Base-by-base conservation (phyloP, 2,113 vertebrate species). In the Passer montanus region DNA sequence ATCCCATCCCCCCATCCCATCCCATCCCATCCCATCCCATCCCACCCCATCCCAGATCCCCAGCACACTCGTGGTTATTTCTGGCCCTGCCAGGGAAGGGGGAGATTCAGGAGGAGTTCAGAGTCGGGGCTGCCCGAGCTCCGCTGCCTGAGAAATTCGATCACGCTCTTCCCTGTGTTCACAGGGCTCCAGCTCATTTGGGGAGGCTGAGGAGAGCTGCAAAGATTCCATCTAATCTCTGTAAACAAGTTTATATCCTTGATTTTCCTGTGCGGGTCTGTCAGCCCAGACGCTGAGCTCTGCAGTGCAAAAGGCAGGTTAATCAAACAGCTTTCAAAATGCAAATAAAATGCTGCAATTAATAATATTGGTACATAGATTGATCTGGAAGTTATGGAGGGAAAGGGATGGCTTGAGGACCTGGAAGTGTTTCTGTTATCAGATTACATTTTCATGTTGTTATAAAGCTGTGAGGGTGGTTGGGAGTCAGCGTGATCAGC, bases 1-100 rank as follows among this genome's bases (percentile, higher is more conserved):
- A 41, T 39, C 35, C 35, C 35, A 37, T 37, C 35, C 69, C 52
- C 35, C 69, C 52, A 41, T 41, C 39, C 39, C 39, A 41, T 41
- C 39, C 39, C 39, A 41, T 39, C 50, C 41, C 41, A 41, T 41
- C 41, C 41, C 41, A 41, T 41, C 41, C 41, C 41, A 41, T 41
- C 41, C 41, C 41, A 14, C 15, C 41, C 41, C 39, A 39, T 39
- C 41, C 41, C 41, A 39, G 39, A 41, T 41, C 41, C 41, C 80
- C 24, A 15, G 73, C 95, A 76, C 31, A 79, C 44, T 2, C 13
- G 17, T 13, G 20, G 22, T 89, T 87, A 89, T 95, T 96, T 85
- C 82, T 18, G 74, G 82, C 93, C 85, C 73, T 95, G 90, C 74
- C 96, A 94, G 94, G 59, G 88, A 85, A 43, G 74, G 93, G 73